Evolutionary conservation across 2,888 invertebrate species (phyloP).

Genomic region (Agrochola lychnidis): DNA sequence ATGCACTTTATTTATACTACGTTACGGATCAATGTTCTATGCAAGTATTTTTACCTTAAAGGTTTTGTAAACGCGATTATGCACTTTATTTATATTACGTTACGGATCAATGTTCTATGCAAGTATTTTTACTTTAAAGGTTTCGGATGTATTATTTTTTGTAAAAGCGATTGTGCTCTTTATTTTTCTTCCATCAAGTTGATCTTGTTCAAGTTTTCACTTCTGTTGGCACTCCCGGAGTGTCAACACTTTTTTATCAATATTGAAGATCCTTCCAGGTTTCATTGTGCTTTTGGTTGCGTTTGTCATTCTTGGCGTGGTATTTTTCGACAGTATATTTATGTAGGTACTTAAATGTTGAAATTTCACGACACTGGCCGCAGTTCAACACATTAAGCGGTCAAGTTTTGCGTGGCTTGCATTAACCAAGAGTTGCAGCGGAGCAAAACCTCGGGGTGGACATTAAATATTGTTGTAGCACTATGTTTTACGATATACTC

Average conservation of each 20-base stretch:
- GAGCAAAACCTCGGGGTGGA: not conserved
- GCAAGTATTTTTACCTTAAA: too few relatives aligned
- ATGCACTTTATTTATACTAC: too few relatives aligned
- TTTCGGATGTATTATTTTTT: too few relatives aligned
- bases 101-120: too few relatives aligned
- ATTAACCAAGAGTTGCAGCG: constrained; percentile 26
- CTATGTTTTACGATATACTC: constrained; percentile 26
- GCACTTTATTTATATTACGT: too few relatives aligned
- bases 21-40: too few relatives aligned
- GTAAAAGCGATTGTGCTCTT: too few relatives aligned
- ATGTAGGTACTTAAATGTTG: not conserved
- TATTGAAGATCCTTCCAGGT: not conserved
- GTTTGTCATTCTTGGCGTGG: not conserved
- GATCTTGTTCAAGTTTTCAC: too few relatives aligned
- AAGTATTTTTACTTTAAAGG: too few relatives aligned
- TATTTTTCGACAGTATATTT: not conserved
- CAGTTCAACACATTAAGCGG: constrained; percentile 46
- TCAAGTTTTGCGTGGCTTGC: constrained; percentile 31
- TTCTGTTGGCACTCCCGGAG: too few relatives aligned
- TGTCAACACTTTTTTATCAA: not conserved
- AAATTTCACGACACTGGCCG: constrained; percentile 8
- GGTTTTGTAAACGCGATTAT: too few relatives aligned
- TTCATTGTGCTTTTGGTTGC: not conserved
- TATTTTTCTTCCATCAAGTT: too few relatives aligned
- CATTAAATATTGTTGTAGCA: constrained; percentile 26